These are phyloP conservation scores for Chirona hameri DNA, from an alignment of 2,888 invertebrate genomes.

Conservation along the genomic window DNA sequence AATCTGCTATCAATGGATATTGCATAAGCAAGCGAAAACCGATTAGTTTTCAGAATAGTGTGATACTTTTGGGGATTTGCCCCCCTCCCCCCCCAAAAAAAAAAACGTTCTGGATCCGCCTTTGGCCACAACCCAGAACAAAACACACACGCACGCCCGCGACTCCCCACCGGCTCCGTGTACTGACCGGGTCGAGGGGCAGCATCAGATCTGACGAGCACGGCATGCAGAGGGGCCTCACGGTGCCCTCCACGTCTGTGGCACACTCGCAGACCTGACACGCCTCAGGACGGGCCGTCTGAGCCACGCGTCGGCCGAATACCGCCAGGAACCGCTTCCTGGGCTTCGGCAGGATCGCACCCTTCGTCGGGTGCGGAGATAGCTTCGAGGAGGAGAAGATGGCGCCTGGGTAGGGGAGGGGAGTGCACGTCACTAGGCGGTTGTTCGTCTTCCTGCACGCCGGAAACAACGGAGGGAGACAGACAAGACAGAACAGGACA, in stretches of 20 bases:
- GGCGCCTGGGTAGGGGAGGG: background rate
- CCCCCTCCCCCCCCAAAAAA: too few relatives aligned
- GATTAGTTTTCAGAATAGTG: too few relatives aligned
- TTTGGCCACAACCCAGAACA: too few relatives aligned
- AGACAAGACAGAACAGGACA: too few relatives aligned
- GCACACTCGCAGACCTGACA: constrained; percentile 69
- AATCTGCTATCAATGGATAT: too few relatives aligned
- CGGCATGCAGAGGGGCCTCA: constrained; percentile 46
- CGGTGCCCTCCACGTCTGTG: constrained; percentile 55
- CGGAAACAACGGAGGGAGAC: too few relatives aligned
- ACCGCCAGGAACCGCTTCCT: background rate
- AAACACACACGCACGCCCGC: too few relatives aligned
- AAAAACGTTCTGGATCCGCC: too few relatives aligned
- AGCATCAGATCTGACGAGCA: constrained; percentile 40
- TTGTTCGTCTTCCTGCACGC: too few relatives aligned
- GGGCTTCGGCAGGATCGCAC: background rate
- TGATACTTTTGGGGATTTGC: too few relatives aligned
- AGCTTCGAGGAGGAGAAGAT: background rate
- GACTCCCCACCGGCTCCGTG: too few relatives aligned
- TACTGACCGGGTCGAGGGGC: constrained; percentile 4
- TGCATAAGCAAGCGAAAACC: too few relatives aligned
- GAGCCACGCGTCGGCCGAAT: constrained; percentile 46
- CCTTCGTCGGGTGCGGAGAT: background rate
- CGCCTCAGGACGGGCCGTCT: constrained; percentile 53
- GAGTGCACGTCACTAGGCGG: background rate